Percentiles rank a stretch among this genome's conserved stretches.
These are phyloP conservation scores for Gnatocerus cornutus DNA, from an alignment of 2,888 invertebrate genomes.

Conservation along the genomic window DNA sequence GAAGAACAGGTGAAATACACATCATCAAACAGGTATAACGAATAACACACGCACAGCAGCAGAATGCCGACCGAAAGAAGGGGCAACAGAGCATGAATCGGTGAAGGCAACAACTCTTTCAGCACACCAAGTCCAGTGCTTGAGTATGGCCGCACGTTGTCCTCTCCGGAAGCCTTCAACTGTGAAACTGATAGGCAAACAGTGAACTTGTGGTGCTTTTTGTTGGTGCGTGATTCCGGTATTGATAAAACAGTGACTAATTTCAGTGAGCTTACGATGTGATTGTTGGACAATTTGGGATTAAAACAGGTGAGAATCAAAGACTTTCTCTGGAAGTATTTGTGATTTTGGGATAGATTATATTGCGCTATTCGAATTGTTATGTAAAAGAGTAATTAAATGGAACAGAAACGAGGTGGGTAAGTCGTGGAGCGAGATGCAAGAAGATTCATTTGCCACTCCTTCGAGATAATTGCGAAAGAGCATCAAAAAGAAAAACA, in stretches of 20 bases:
- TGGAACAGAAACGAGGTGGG: not conserved
- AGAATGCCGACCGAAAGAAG: slow-evolving; percentile 44
- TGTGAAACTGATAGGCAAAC: slow-evolving; percentile 38
- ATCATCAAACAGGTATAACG: slow-evolving; percentile 49
- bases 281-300: slow-evolving; percentile 2
- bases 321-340: slow-evolving; percentile 11
- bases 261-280: not conserved
- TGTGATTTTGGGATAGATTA: slow-evolving; percentile 1
- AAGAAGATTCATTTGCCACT: slow-evolving; percentile 6
- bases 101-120: slow-evolving; percentile 49
- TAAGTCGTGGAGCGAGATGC: slow-evolving; percentile 9
- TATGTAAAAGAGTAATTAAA: slow-evolving; percentile 7
- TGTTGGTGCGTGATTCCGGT: slow-evolving; percentile 45
- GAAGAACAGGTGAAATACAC: slow-evolving; percentile 46
- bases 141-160: slow-evolving; percentile 20
- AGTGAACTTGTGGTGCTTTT: slow-evolving; percentile 47
- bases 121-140: slow-evolving; percentile 37
- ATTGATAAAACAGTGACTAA: slow-evolving; percentile 44
- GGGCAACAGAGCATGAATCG: slow-evolving; percentile 49
- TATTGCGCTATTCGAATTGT: not conserved
- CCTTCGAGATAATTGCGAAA: slow-evolving; percentile 13
- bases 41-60: slow-evolving; percentile 38
- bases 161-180: slow-evolving; percentile 31
- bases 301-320: slow-evolving; percentile 8
- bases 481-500: not conserved